Base-by-base conservation (phyloP, 2,888 invertebrate genomes). In the Polyploca ridens region DNA sequence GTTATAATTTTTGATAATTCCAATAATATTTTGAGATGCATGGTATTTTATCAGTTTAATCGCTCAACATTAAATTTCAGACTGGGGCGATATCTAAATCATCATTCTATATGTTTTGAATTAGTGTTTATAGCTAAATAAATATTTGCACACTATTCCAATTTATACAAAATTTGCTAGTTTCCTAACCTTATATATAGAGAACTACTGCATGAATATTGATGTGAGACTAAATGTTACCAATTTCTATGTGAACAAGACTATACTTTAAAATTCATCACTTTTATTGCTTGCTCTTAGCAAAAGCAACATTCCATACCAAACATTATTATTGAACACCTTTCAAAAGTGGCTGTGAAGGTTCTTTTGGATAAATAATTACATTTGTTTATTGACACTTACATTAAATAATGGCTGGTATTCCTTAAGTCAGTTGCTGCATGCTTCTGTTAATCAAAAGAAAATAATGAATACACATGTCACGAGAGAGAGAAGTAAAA, bases 81-180 rank as follows among this genome's bases (percentile, higher is more conserved):
- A 64, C 64, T 62, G 64, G 64, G 64, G 64, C 33, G 54, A 57
- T 64, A 60, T 64, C 27, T 6, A 38, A 64, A 64, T 70, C 72
- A 75, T 71, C 72, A 77, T 72, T 63, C 4, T 27, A 27, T 27
- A 27, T 27, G 27, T 27, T 27, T 27, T 27, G 27, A 27, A 27
- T 27, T 27, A 27, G 27, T 27, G 27, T 27, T 27, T 27, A 27
- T 27, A 27, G 27, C 27, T 27, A 27, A 27, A 27, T 27, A 27
- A 27, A 27, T 27, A 27, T 27, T 27, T 27, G 27, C 27, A 27
- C 27, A 27, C 27, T 27, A 27, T 27, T 27, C 27, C 27, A 27
- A 27, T 27, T 27, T 27, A 27, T 27, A 27, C 27, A 27, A 27
- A 27, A 27, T 27, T 27, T 27, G 1, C 27, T 27, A 27, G 27